Evolutionary conservation across 2,113 vertebrate species (phyloP).

Genomic region (Motacilla tschutschensis): DNA sequence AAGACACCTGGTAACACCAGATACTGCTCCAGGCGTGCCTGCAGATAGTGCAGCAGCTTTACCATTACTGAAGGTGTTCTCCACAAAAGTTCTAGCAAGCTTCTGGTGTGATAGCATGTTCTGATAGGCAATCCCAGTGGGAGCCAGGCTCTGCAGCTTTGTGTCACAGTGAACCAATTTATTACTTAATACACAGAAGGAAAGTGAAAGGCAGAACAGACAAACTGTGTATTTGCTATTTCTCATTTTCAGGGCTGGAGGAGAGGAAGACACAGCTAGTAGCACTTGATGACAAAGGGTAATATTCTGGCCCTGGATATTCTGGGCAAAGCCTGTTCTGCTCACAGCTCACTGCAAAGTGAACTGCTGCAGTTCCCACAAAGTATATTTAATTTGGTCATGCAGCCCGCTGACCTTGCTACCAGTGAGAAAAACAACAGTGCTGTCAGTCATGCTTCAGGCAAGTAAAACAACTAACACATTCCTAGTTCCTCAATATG

Average conservation of each 20-base stretch:
- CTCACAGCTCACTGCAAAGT: conserved; percentile 2
- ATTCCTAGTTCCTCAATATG: conserved; percentile 24
- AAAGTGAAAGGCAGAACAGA: conserved; percentile 43
- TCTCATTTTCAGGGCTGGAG: background rate
- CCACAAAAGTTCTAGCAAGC: background rate
- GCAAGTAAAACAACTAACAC: conserved; percentile 53
- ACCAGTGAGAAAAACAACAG: conserved; percentile 48
- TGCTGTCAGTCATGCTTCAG: conserved; percentile 52
- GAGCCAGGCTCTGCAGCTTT: conserved; percentile 14
- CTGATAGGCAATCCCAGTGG: conserved; percentile 1
- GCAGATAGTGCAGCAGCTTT: background rate
- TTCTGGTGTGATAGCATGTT: background rate
- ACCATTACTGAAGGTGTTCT: background rate
- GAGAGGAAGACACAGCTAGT: background rate
- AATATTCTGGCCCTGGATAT: background rate
- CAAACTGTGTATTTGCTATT: background rate
- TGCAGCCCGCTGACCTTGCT: conserved; percentile 40
- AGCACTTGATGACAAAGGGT: background rate
- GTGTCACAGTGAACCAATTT: conserved; percentile 15
- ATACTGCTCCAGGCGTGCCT: background rate
- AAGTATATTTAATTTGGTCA: conserved; percentile 55
- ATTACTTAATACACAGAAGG: conserved; percentile 10
- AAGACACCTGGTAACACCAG: background rate
- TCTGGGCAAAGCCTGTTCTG: background rate
- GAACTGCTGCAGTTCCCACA: conserved; percentile 26